Percentiles rank a stretch among this genome's conserved stretches.
Evolutionary conservation across 2,113 vertebrate species (phyloP).

Genomic region (Microtus montanus): DNA sequence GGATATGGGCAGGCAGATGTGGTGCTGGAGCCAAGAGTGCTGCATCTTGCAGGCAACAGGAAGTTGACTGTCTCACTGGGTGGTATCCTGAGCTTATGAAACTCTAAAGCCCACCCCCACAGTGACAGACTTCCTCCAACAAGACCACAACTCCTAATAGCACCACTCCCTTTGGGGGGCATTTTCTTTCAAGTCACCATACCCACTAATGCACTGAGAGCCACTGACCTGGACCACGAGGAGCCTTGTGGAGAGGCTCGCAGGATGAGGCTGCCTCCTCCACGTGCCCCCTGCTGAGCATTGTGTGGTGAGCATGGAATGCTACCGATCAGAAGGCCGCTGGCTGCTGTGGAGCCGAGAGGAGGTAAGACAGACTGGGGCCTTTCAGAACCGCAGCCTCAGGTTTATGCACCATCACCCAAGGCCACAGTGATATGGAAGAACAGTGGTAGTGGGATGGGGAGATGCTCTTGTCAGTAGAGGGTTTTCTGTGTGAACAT

Average conservation of each 20-base stretch:
- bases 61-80: too few relatives aligned
- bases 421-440: neutral
- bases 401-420: neutral
- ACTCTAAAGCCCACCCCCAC: too few relatives aligned
- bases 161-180: too few relatives aligned
- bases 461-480: neutral
- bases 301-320: neutral
- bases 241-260: neutral
- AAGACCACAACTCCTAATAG: too few relatives aligned
- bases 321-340: neutral
- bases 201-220: neutral
- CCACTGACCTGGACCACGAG: neutral
- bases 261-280: neutral
- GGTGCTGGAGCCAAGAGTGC: too few relatives aligned
- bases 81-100: too few relatives aligned
- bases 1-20: too few relatives aligned
- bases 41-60: too few relatives aligned
- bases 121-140: too few relatives aligned
- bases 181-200: too few relatives aligned
- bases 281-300: neutral
- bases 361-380: neutral
- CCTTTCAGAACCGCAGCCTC: neutral
- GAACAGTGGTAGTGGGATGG: neutral
- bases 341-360: too few relatives aligned
- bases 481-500: neutral